Conservation (phyloP, 1,140 invertebrate species). For the Diachasma alloeum region DNA sequence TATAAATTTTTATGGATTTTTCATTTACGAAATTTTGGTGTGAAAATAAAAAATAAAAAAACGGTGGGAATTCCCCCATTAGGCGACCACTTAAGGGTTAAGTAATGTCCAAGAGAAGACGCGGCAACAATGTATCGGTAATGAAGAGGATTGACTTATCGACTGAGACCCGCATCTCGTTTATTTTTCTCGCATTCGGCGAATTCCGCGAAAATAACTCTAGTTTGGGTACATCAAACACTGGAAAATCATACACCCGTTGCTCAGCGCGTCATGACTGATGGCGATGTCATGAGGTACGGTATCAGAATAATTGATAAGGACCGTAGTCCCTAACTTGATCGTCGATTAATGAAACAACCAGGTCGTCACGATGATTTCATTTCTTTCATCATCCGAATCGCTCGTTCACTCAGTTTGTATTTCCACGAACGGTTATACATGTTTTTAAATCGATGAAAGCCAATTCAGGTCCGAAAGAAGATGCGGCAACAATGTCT, state of each 20-base stretch:
- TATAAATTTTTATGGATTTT: too few species aligned
- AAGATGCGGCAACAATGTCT: neutral
- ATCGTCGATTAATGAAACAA: slow-evolving; percentile 64
- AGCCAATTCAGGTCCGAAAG: too few species aligned
- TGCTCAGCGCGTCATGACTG: slow-evolving; percentile 58
- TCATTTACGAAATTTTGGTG: too few species aligned
- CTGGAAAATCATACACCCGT: slow-evolving; percentile 39
- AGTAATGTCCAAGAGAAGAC: neutral
- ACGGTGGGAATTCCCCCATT: too few species aligned
- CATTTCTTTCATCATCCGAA: slow-evolving; percentile 37
- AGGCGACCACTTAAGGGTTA: too few species aligned
- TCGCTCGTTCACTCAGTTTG: neutral
- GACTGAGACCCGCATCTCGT: neutral
- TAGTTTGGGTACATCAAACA: slow-evolving; percentile 37
- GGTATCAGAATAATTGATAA: slow-evolving; percentile 66
- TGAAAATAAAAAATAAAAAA: too few species aligned
- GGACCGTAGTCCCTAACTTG: slow-evolving; percentile 54
- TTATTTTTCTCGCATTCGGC: neutral
- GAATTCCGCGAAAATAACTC: neutral
- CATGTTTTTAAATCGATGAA: neutral
- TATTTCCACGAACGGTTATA: neutral
- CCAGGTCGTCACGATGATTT: slow-evolving; percentile 49
- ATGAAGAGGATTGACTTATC: neutral
- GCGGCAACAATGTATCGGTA: neutral
- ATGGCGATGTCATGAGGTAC: slow-evolving; percentile 64